Base-by-base conservation (phyloP, 2,113 vertebrate genomes). In the Brachyistius frenatus region DNA sequence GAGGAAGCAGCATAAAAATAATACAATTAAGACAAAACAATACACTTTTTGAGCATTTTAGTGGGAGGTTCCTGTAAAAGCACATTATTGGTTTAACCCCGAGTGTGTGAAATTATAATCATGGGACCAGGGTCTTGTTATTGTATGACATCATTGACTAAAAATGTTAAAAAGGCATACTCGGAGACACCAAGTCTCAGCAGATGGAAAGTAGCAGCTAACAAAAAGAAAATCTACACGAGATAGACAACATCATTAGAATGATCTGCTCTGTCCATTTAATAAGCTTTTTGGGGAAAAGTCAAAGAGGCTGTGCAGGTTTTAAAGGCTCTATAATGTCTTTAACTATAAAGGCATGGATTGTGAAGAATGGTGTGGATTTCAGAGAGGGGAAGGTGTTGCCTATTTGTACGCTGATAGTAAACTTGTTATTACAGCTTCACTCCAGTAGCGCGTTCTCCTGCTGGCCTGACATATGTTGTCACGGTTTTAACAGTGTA, bases 101-200 rank as follows among this genome's bases (percentile, higher is more conserved):
- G 47, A 63, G 41, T 69, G 5, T 75, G 69, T 86, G 65, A 81
- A 90, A 81, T 87, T 76, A 81, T 55, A 87, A 86, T 88, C 57
- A 86, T 68, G 70, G 66, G 85, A 85, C 75, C 2, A 4, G 57
- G 30, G 76, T 63, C 49, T 76, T 83, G 75, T 89, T 87, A 65
- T 72, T 89, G 39, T 57, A 41, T 80, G 81, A 87, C 67, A 78
- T 85, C 68, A 81, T 68, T 73, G 61, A 64, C 15, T 57, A 70
- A 85, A 72, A 78, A 81, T 85, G 74, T 62, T 66, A 73, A 55
- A 73, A 61, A 71, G 71, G 47, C 58, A 76, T 57, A 78, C 47
- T 66, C 60, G 36, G 44, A 82, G 37, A 66, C 15, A 67, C n/a
- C 0, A 7, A 60, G 52, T 31, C 44, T 53, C n/a, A 3, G 3